Conservation (phyloP, 2,888 invertebrate species). For the Morpho deidamia region DNA sequence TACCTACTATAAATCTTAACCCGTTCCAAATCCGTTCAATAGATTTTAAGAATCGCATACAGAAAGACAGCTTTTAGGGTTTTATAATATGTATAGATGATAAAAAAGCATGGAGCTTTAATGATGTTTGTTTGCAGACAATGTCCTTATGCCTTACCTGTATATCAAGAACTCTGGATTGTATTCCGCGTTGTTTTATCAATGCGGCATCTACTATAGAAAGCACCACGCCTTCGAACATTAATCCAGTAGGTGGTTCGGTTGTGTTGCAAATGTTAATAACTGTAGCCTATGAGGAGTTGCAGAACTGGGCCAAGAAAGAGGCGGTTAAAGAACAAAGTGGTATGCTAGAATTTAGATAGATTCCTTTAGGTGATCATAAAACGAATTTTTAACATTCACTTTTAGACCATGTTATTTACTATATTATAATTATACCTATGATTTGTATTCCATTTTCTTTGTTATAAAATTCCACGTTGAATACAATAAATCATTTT, state of each 20-base stretch:
- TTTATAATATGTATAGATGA: background rate
- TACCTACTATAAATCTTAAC: too few relatives aligned
- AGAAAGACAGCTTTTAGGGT: too few relatives aligned
- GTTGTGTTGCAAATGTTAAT: conserved; percentile 85
- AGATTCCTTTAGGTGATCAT: too few relatives aligned
- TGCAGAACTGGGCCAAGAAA: conserved; percentile 72
- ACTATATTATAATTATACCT: too few relatives aligned
- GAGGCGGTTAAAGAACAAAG: conserved; percentile 51
- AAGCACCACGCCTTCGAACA: conserved; percentile 83
- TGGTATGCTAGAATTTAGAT: conserved; percentile 36
- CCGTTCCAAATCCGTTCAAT: too few relatives aligned
- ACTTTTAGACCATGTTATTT: too few relatives aligned
- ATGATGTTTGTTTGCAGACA: conserved; percentile 52
- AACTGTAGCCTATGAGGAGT: conserved; percentile 82
- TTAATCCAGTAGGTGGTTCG: conserved; percentile 83
- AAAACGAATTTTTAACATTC: too few relatives aligned
- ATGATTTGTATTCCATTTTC: too few relatives aligned
- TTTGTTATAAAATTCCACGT: too few relatives aligned
- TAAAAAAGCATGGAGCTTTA: background rate
- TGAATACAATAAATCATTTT: too few relatives aligned
- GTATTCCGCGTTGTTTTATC: conserved; percentile 78
- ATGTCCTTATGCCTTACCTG: conserved; percentile 86
- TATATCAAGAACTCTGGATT: conserved; percentile 83
- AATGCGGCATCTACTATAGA: conserved; percentile 81
- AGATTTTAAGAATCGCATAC: too few relatives aligned